phyloP scores from a whole-genome alignment of 2,113 vertebrate species.

The Oncorhynchus nerka region DNA sequence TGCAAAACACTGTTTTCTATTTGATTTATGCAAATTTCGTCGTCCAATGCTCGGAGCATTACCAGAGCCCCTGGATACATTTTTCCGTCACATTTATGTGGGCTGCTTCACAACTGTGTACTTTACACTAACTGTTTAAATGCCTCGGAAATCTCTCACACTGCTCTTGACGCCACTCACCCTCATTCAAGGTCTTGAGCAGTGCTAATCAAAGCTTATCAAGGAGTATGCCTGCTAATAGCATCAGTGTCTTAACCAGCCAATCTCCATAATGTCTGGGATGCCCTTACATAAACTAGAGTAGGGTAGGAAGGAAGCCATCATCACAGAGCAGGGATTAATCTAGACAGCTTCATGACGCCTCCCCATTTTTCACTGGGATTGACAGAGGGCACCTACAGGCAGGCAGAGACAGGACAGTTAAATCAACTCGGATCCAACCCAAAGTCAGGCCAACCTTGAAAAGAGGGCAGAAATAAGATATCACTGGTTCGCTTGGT shows the following conservation, averaged over 20 bases:
- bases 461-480: constrained; percentile 56
- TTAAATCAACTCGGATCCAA: constrained; percentile 60
- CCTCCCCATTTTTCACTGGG: constrained; percentile 30
- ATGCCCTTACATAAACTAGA: not conserved
- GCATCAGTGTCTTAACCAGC: constrained; percentile 48
- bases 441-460: constrained; percentile 71
- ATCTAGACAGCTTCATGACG: constrained; percentile 64
- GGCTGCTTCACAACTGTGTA: constrained; percentile 36
- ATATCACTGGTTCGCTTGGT: constrained; percentile 11
- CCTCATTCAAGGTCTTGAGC: constrained; percentile 50
- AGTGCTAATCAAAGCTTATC: constrained; percentile 62
- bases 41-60: constrained; percentile 39
- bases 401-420: constrained; percentile 57
- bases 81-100: constrained; percentile 41
- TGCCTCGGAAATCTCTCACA: not conserved
- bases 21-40: constrained; percentile 62
- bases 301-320: constrained; percentile 38
- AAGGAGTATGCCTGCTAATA: constrained; percentile 57
- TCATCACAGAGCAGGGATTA: constrained; percentile 47
- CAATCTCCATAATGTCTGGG: constrained; percentile 2
- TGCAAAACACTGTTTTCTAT: constrained; percentile 53
- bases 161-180: constrained; percentile 34
- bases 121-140: constrained; percentile 30
- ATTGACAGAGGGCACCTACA: constrained; percentile 67
- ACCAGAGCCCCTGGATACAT: constrained; percentile 27